Evolutionary conservation across 2,797 vertebrate genomes (phyloP).

Genomic region (Sphenodon punctatus): DNA sequence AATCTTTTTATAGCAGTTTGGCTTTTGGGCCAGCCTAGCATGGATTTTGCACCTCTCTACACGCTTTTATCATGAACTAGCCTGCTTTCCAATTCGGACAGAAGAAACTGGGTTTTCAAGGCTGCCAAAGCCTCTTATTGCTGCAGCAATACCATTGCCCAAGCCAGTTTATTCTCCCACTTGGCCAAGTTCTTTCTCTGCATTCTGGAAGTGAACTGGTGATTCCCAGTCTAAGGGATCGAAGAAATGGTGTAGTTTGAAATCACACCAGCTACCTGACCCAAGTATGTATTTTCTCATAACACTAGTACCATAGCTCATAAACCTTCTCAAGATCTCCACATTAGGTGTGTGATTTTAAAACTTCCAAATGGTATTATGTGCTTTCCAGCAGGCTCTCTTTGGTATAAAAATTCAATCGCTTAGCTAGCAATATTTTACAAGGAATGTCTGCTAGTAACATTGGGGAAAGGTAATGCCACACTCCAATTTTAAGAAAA

Average conservation of each 20-base stretch:
- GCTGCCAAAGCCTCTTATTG: constrained; percentile 63
- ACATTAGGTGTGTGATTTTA: constrained; percentile 67
- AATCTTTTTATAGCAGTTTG: constrained; percentile 30
- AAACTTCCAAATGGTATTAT: constrained; percentile 62
- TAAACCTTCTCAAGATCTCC: constrained; percentile 70
- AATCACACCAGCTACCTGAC: constrained; percentile 52
- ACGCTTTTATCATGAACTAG: constrained; percentile 34
- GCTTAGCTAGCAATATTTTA: constrained; percentile 76
- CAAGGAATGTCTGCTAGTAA: constrained; percentile 73
- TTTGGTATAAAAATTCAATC: constrained; percentile 82
- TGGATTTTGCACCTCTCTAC: constrained; percentile 33
- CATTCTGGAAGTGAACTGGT: constrained; percentile 47
- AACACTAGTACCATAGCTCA: constrained; percentile 58
- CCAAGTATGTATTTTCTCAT: constrained; percentile 53
- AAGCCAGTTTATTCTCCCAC: constrained; percentile 41
- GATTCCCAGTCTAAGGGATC: constrained; percentile 62
- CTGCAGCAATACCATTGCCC: constrained; percentile 54
- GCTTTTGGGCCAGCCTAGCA: constrained; percentile 22
- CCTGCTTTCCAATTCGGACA: constrained; percentile 43
- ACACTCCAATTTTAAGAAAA: constrained; percentile 60
- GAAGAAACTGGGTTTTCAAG: constrained; percentile 63
- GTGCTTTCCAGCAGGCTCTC: constrained; percentile 82
- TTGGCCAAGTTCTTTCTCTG: constrained; percentile 43
- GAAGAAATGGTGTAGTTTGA: constrained; percentile 54
- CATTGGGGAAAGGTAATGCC: constrained; percentile 66